Percentiles rank a stretch among this genome's conserved stretches.
These are phyloP conservation scores for Leuciscus waleckii DNA, from an alignment of 2,797 vertebrate species.

Conservation along the genomic window DNA sequence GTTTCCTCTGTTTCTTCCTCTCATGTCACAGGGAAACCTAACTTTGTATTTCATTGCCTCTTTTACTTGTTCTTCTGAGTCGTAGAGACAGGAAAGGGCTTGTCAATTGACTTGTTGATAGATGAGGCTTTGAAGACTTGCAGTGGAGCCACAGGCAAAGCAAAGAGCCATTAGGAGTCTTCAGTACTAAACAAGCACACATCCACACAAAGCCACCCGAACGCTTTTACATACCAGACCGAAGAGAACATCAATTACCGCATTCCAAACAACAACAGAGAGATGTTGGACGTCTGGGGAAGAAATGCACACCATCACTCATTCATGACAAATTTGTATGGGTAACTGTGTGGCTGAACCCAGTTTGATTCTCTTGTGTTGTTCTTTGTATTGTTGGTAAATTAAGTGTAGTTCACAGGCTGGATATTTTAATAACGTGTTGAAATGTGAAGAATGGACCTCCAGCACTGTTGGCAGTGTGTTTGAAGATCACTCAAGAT, in stretches of 20 bases:
- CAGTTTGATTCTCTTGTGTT: neutral
- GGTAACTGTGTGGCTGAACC: neutral
- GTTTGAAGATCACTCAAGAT: constrained; percentile 34
- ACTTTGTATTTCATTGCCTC: neutral
- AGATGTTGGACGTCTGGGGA: neutral
- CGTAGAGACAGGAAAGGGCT: constrained; percentile 19
- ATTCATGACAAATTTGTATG: neutral
- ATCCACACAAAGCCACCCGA: neutral
- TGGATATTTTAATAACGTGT: constrained; percentile 21
- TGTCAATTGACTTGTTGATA: constrained; percentile 40
- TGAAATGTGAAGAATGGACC: constrained; percentile 39
- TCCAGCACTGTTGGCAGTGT: neutral
- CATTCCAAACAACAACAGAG: neutral
- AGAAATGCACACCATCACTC: constrained; percentile 9
- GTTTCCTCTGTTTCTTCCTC: neutral
- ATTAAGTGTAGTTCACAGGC: constrained; percentile 18
- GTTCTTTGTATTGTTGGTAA: neutral
- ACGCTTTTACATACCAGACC: constrained; percentile 25
- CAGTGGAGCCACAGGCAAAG: constrained; percentile 11
- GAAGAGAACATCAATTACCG: constrained; percentile 8
- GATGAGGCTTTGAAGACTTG: constrained; percentile 18
- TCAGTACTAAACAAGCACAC: constrained; percentile 26
- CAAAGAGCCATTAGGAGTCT: constrained; percentile 30
- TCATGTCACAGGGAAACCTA: neutral
- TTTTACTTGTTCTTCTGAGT: neutral